Percentiles rank a stretch among this genome's conserved stretches.
These are phyloP conservation scores for Apotomis betuletana DNA, from an alignment of 2,888 invertebrate species.

Conservation along the genomic window DNA sequence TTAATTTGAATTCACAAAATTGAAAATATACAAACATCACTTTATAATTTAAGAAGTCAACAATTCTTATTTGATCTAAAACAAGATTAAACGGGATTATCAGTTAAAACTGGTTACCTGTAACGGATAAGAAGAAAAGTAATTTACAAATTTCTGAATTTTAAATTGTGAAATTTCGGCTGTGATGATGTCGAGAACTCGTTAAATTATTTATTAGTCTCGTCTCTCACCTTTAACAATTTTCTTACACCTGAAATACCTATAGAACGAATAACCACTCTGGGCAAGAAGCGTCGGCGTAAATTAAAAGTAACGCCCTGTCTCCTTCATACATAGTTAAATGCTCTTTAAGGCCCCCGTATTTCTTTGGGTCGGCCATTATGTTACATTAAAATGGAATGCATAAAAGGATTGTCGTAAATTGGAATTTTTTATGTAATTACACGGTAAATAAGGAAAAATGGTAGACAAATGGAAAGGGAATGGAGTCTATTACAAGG, in stretches of 20 bases:
- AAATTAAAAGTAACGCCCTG: slow-evolving; percentile 80
- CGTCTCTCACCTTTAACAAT: slow-evolving; percentile 54
- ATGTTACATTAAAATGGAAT: slow-evolving; percentile 73
- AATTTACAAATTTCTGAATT: slow-evolving; percentile 28
- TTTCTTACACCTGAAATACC: slow-evolving; percentile 61
- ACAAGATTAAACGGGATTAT: slow-evolving; percentile 11
- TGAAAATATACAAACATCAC: no score
- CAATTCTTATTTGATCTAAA: slow-evolving; percentile 6
- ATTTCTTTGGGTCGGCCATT: slow-evolving; percentile 71
- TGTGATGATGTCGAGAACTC: slow-evolving; percentile 27
- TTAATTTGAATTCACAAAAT: no score
- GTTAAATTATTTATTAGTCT: slow-evolving; percentile 41
- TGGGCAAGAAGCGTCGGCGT: slow-evolving; percentile 68
- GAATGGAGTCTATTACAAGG: neutral
- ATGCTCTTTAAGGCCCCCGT: slow-evolving; percentile 74
- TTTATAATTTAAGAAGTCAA: no score
- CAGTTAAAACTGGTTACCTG: slow-evolving; percentile 15
- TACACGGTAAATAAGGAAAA: slow-evolving; percentile 68
- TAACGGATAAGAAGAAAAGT: slow-evolving; percentile 28
- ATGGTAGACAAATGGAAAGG: slow-evolving; percentile 39
- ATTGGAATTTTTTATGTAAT: slow-evolving; percentile 74
- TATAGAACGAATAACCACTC: slow-evolving; percentile 68
- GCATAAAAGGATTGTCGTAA: slow-evolving; percentile 71
- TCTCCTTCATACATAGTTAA: slow-evolving; percentile 81
- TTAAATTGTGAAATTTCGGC: slow-evolving; percentile 13